Conservation (phyloP, 2,113 vertebrate genomes). For the Fregetta grallaria region DNA sequence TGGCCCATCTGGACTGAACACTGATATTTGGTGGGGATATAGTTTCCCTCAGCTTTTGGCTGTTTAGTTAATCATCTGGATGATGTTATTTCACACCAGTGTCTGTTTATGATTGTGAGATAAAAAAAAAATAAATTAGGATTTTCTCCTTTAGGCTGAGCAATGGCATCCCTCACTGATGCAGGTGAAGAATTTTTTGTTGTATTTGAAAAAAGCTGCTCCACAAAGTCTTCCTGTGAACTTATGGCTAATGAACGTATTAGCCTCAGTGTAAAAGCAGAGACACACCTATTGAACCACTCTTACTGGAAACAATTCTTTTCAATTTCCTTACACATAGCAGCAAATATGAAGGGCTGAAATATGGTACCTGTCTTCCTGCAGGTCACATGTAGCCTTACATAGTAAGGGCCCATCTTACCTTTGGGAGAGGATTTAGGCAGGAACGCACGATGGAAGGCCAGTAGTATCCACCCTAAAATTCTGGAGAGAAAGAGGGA, state of each 20-base stretch:
- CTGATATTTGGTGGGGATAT: neutral
- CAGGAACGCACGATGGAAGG: neutral
- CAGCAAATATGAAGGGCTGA: neutral
- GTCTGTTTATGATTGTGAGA: slow-evolving; percentile 8
- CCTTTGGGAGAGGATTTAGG: neutral
- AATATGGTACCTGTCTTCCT: neutral
- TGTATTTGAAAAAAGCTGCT: neutral
- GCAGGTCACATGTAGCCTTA: neutral
- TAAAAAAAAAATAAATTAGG: neutral
- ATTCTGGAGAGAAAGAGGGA: neutral
- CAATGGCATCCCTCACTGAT: neutral
- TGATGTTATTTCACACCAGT: neutral
- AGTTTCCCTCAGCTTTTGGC: neutral
- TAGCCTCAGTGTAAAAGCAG: neutral
- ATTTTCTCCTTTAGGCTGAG: neutral
- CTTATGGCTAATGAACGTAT: neutral
- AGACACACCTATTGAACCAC: neutral
- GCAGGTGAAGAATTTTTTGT: neutral
- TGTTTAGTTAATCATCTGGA: neutral
- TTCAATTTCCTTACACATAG: neutral
- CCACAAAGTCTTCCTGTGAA: neutral
- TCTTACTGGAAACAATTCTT: neutral
- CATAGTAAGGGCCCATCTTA: neutral
- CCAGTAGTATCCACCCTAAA: neutral
- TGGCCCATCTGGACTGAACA: neutral